Conservation (phyloP, 2,113 vertebrate species). For the Dendrocopos noguchii region DNA sequence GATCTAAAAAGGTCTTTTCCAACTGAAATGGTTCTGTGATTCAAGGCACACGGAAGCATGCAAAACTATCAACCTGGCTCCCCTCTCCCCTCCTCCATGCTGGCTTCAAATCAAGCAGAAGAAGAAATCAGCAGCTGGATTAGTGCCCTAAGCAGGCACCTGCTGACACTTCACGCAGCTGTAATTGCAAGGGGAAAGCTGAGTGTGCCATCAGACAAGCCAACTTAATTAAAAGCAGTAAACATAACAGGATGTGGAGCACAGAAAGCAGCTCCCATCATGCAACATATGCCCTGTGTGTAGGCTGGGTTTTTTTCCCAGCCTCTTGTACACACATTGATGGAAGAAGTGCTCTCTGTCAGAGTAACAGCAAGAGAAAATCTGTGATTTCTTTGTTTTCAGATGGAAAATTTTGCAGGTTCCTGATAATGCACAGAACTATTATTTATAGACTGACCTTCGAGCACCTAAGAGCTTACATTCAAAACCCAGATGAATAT, state of each 20-base stretch:
- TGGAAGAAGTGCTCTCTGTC: neutral
- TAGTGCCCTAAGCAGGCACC: constrained; percentile 1
- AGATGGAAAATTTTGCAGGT: neutral
- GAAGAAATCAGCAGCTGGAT: constrained; percentile 10
- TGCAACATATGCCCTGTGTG: neutral
- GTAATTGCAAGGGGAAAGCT: constrained; percentile 28
- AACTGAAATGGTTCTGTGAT: neutral
- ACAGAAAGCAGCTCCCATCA: neutral
- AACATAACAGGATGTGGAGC: constrained; percentile 3
- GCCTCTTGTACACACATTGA: neutral
- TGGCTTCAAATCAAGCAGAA: constrained; percentile 29
- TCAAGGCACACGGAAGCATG: neutral
- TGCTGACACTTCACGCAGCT: constrained; percentile 44
- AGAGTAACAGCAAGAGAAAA: neutral
- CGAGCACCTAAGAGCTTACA: neutral
- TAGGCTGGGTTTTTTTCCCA: neutral
- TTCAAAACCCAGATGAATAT: neutral
- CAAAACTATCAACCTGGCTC: neutral
- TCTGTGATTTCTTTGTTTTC: neutral
- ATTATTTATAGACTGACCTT: neutral
- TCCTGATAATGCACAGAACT: neutral
- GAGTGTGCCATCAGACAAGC: constrained; percentile 10
- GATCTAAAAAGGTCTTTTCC: no score
- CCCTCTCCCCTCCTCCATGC: neutral
- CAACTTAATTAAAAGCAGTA: constrained; percentile 51